Evolutionary conservation across 2,797 vertebrate species (phyloP), one percentile per base, ranked within the genome.

Genomic region (Eidolon dupreanum): DNA sequence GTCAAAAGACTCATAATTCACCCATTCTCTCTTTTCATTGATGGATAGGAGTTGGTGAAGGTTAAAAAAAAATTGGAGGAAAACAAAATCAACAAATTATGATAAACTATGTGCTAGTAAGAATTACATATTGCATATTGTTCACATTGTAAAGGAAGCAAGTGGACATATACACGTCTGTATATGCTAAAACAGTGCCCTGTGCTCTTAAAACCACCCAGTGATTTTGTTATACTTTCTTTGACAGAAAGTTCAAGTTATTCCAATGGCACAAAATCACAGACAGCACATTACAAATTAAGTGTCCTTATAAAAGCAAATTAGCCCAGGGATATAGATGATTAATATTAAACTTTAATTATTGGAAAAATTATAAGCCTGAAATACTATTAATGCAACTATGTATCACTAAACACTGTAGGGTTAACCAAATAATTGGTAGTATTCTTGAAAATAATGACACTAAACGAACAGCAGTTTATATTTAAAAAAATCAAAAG

Each of bases 311-410:
- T 43, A 77, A 93, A 93, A 90, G 57, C 20, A 88, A 65, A 79
- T 93, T 65, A 78, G 33, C 71, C 85, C 71, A 83, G 10, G 49
- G 66, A 89, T 84, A 77, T 86, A 78, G 49, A 82, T 81, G 70
- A 94, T 93, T 88, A 90, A 93, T 87, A 61, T 82, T 94, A 77
- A 95, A 61, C 51, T 83, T 83, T 86, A 96, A 86, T 83, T 77
- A 86, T 31, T 89, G 31, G 79, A 90, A 93, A 86, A 77, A 92
- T 88, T 46, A 75, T 46, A 73, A 74, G 75, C 51, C 82, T 65
- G 55, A 84, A 93, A 53, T 65, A 43, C 61, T 38, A 7, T 41
- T 53, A 85, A 55, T 77, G 38, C 22, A 74, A 36, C 79, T 77
- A 5, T 41, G 55, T 95, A 57, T 94, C 31, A 90, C 4, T 36